Evolutionary conservation across 2,888 invertebrate genomes (phyloP).

Genomic region (Lasioglossum figueresi): DNA sequence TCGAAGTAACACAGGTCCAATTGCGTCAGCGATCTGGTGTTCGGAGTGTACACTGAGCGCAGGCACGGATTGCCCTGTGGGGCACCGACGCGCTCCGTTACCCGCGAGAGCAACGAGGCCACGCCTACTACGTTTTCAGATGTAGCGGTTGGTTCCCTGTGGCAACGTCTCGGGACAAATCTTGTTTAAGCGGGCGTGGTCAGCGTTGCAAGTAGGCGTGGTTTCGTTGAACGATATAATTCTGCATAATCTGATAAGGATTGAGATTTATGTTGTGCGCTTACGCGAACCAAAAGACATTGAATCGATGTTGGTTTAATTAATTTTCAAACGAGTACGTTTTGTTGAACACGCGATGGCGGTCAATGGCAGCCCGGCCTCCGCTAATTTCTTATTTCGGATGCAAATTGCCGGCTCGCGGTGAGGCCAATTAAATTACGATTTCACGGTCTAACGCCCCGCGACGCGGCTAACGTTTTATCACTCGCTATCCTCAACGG

Average conservation of each 20-base stretch:
- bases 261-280: no score
- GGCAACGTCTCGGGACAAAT: neutral
- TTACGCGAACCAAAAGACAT: no score
- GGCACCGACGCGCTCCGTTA: neutral
- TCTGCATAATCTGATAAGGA: no score
- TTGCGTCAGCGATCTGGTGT: neutral
- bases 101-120: neutral
- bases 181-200: neutral
- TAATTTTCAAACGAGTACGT: neutral
- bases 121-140: neutral
- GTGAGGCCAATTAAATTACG: slow-evolving; percentile 70
- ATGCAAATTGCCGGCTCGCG: slow-evolving; percentile 60
- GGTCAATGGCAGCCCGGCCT: neutral
- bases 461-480: slow-evolving; percentile 47
- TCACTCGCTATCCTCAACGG: slow-evolving; percentile 39
- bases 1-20: slow-evolving; percentile 14
- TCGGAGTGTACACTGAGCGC: neutral
- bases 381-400: slow-evolving; percentile 45
- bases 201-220: neutral
- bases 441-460: slow-evolving; percentile 72
- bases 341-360: slow-evolving; percentile 13
- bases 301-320: neutral
- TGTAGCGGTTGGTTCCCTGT: neutral
- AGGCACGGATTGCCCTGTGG: neutral
- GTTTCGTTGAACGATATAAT: neutral